Conservation (phyloP, 2,888 invertebrate genomes). For the Aphodius granarius region DNA sequence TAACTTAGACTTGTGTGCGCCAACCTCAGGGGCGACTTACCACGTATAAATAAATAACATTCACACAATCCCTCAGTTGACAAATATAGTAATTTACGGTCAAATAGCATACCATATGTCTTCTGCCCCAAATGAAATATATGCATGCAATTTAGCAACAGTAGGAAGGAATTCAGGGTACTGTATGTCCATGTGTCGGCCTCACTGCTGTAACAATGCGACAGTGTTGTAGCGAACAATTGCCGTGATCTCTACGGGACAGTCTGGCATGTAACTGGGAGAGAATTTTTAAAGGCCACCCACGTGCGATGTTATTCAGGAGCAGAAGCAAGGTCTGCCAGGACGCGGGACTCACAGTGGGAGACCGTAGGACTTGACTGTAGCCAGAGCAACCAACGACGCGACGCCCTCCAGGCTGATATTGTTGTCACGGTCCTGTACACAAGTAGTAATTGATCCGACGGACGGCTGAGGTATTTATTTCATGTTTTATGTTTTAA, state of each 20-base stretch:
- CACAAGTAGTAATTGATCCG: neutral
- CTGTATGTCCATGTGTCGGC: no score
- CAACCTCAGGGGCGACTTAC: neutral
- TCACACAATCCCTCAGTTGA: neutral
- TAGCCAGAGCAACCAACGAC: neutral
- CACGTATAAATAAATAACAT: neutral
- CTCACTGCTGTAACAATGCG: no score
- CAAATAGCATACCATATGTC: neutral
- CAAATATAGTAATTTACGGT: neutral
- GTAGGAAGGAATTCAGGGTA: no score
- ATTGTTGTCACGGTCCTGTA: neutral
- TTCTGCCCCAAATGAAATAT: neutral
- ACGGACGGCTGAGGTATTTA: neutral
- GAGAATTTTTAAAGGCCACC: neutral
- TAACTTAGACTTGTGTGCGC: no score
- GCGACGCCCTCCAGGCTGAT: neutral
- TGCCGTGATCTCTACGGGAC: neutral
- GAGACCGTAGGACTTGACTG: neutral
- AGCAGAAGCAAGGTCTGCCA: neutral
- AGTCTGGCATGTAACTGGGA: neutral
- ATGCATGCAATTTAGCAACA: no score
- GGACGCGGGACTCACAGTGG: neutral
- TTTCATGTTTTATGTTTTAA: neutral
- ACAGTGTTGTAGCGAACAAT: no score
- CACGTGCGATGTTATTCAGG: neutral